Evolutionary conservation across 2,113 vertebrate genomes (phyloP).

Genomic region (Platichthys stellatus): DNA sequence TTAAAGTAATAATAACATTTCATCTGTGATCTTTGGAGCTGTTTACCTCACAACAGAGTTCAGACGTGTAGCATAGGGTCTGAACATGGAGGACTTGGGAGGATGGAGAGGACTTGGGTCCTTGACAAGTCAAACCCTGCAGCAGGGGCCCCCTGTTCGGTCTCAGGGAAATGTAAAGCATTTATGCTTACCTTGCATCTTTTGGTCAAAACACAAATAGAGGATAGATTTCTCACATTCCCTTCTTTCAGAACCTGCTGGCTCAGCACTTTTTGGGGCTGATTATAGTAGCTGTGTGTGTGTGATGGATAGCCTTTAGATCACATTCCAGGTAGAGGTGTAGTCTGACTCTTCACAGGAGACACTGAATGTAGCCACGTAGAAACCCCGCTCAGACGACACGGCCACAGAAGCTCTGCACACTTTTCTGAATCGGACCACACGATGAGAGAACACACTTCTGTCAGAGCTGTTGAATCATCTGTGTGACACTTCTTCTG

Average conservation of each 20-base stretch:
- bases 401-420: not conserved
- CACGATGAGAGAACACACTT: not conserved
- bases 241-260: conserved; percentile 38
- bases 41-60: not conserved
- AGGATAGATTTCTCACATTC: conserved; percentile 34
- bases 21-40: no score
- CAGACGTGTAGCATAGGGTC: not conserved
- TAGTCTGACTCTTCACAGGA: conserved; percentile 35
- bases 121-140: not conserved
- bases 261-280: conserved; percentile 35
- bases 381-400: conserved; percentile 36
- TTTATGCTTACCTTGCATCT: conserved; percentile 37
- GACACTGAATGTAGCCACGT: conserved; percentile 35
- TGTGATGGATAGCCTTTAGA: conserved; percentile 60
- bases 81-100: not conserved
- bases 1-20: no score
- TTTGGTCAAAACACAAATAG: conserved; percentile 54
- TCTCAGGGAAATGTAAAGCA: conserved; percentile 6
- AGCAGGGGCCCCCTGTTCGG: conserved; percentile 24
- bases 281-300: conserved; percentile 35
- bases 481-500: not conserved
- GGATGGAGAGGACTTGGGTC: not conserved
- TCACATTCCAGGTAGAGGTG: conserved; percentile 48
- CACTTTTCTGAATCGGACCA: not conserved
- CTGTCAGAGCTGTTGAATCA: conserved; percentile 4